Base-by-base conservation (phyloP, 2,888 invertebrate species). In the Monopis laevigella region DNA sequence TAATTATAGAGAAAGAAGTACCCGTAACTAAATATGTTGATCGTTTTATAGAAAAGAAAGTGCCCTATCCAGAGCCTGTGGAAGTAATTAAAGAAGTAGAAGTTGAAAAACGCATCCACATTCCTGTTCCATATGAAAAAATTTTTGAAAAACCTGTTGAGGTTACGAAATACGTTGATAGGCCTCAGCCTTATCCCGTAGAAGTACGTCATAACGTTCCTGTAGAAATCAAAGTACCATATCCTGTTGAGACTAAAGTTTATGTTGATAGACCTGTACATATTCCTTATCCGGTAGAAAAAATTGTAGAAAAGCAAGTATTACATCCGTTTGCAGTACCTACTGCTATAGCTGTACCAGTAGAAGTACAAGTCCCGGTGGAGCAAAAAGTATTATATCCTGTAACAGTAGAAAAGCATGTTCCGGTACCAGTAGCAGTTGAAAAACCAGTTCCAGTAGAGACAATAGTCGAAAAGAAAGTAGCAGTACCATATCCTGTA, bases 181-280 rank as follows among this genome's bases (percentile, higher is more conserved):
- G 74, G 34, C 71, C 72, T 26, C 64, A 86, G 44, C 84, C 84
- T 0, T 80, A 85, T 45, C 84, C 85, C 0, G 83, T 86, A 10
- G 81, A 84, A 41, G 78, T 80, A 3, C 64, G 72, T 0, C 59
- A 63, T 41, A 60, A 49, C 46, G 58, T 53, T 12, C 50, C 50
- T 5, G 44, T 77, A 3, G 65, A 75, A 48, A 70, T 82, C 11
- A 50, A 48, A 45, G 50, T 54, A 1, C 82, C 82, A 5, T 80
- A 75, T 52, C 78, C 82, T 1, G 69, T 82, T 3, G 72, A 82
- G 51, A 74, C 75, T 36, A 73, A 75, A 43, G 72, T 86, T 1
- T 84, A 82, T 44, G 70, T 85, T 7, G 84, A 69, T 49, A 54
- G 74, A 46, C 69, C 82, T 1, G 61, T 83, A 12, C 78, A 81